Percentiles rank a stretch among this genome's conserved stretches.
These are phyloP conservation scores for Zygothrica quintamaculata DNA, from an alignment of 2,888 invertebrate genomes.

Conservation along the genomic window DNA sequence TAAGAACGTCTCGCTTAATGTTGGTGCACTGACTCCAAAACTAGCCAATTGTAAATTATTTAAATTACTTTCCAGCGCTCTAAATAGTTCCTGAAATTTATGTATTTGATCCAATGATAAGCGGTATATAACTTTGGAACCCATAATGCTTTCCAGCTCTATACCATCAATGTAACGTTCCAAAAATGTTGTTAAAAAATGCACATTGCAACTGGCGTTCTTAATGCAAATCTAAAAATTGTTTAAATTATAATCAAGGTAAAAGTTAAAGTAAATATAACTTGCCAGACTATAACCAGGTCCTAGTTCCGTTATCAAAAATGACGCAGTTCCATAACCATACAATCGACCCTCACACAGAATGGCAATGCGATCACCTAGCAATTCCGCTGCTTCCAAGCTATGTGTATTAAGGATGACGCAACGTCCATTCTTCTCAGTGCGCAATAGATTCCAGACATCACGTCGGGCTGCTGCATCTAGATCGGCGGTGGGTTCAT, in stretches of 20 bases:
- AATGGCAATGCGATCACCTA: slow-evolving; percentile 93
- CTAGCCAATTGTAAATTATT: slow-evolving; percentile 87
- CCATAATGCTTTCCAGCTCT: slow-evolving; percentile 87
- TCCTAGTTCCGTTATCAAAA: slow-evolving; percentile 91
- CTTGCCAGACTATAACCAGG: slow-evolving; percentile 90
- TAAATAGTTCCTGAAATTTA: slow-evolving; percentile 88
- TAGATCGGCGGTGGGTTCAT: slow-evolving; percentile 92
- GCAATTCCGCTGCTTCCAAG: slow-evolving; percentile 94
- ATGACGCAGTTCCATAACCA: slow-evolving; percentile 91
- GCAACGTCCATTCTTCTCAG: slow-evolving; percentile 89
- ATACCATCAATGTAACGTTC: slow-evolving; percentile 87
- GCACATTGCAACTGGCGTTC: slow-evolving; percentile 84
- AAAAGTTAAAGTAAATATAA: not conserved
- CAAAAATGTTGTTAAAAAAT: slow-evolving; percentile 86
- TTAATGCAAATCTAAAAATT: slow-evolving; percentile 81
- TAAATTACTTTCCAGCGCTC: slow-evolving; percentile 87
- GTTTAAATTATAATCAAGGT: not conserved
- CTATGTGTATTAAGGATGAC: slow-evolving; percentile 93
- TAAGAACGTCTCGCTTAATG: slow-evolving; percentile 94
- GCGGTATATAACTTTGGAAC: slow-evolving; percentile 89
- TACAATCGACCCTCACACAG: slow-evolving; percentile 91
- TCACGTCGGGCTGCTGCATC: slow-evolving; percentile 92
- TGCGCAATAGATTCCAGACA: slow-evolving; percentile 91
- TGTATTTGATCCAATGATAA: slow-evolving; percentile 87
- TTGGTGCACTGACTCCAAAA: slow-evolving; percentile 92